Base-by-base conservation (phyloP, 2,797 vertebrate genomes). In the Arnoldichthys spilopterus region DNA sequence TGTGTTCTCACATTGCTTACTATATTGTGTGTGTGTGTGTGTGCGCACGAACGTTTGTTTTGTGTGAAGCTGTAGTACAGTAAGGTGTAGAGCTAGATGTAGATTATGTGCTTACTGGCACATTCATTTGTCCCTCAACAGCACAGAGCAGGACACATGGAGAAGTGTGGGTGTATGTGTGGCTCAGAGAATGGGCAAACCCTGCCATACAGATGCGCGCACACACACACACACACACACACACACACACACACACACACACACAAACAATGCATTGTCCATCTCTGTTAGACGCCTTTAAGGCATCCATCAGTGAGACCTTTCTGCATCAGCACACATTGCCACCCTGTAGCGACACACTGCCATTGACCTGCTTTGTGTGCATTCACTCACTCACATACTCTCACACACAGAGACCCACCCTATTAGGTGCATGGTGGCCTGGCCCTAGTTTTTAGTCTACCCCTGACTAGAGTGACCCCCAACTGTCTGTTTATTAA, bases 351-450 rank as follows among this genome's bases (percentile, higher is more conserved):
- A 37, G 66, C 6, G 1, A 12, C 45, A 37, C 76, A 84, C 80
- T 87, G 84, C 81, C 85, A 86, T 4, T 85, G 79, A 88, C 88
- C 86, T 88, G 89, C 85, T 86, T 92, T 81, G 69, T 11, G 47
- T 69, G 43, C 34, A 9, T n/a, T 66, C 58, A 79, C 43, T 12
- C 43, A 45, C 43, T 12, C 43, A 15, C 5, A 40, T 9, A 40
- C 37, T 3, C 34, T 3, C 40, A 43, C 64, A 22, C 20, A 40
- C 62, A 83, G 22, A 81, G 24, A 64, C 0, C 20, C 24, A 26
- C 34, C 53, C 56, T 37, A 12, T 22, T 67, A 68, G 63, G 70
- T 64, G 32, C 47, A 22, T n/a, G 49, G 40, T 9, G 22, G 15
- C 11, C 26, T 24, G 26, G 56, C 64, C 45, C n/a, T 8, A 24